These are phyloP conservation scores for Philonicus albiceps DNA, from an alignment of 2,888 invertebrate species.

Conservation along the genomic window DNA sequence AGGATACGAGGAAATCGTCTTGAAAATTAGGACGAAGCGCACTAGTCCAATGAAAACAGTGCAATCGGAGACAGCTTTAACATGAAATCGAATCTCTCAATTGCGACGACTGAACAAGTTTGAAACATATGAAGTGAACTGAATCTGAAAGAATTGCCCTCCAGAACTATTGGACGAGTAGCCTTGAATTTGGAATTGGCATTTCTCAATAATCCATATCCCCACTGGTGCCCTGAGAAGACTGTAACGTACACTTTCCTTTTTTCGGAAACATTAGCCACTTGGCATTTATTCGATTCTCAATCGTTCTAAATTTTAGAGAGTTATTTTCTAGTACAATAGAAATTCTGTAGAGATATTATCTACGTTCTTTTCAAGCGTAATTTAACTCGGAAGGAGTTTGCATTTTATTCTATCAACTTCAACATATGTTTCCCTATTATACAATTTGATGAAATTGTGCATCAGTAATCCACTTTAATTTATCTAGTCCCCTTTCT, in stretches of 20 bases:
- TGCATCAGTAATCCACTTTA: no score
- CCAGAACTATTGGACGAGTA: neutral
- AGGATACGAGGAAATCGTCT: neutral
- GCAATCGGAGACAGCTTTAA: neutral
- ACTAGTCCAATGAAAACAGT: neutral
- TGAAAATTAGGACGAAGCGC: neutral
- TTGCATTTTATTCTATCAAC: neutral
- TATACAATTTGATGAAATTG: no score
- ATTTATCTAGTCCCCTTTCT: no score
- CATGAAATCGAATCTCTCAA: neutral
- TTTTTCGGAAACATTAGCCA: neutral
- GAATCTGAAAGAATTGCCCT: neutral
- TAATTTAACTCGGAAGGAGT: neutral
- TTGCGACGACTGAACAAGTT: neutral
- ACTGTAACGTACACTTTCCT: neutral
- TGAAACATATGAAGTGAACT: neutral
- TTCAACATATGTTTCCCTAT: no score
- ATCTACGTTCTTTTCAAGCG: neutral
- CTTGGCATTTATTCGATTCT: neutral
- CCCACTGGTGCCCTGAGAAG: neutral
- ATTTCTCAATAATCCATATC: neutral
- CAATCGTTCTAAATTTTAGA: neutral
- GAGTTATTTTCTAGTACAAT: neutral
- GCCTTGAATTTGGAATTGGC: neutral
- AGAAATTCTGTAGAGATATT: neutral